Percentiles rank a stretch among this genome's conserved stretches.
Conservation (phyloP, 2,797 vertebrate species). For the Huso huso region DNA sequence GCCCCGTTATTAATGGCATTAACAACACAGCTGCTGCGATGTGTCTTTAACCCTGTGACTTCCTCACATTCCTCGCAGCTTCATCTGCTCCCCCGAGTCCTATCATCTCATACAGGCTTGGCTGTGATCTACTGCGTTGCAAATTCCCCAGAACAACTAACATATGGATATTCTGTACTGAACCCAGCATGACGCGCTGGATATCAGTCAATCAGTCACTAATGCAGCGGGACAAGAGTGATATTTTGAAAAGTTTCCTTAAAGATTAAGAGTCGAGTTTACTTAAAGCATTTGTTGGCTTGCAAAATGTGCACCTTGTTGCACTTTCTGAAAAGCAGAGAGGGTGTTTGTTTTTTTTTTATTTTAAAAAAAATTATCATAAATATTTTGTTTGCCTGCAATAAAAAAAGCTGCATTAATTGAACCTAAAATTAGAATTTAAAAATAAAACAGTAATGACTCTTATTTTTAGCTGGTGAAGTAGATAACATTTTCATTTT, state of each 20-base stretch:
- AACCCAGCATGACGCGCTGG: slow-evolving; percentile 61
- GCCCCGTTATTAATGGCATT: slow-evolving; percentile 44
- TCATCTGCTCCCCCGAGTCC: slow-evolving; percentile 63
- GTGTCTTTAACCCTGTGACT: slow-evolving; percentile 76
- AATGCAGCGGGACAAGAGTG: neutral
- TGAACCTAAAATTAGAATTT: too few relatives aligned
- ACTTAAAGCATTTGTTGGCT: too few relatives aligned
- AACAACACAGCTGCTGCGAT: slow-evolving; percentile 74
- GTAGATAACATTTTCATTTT: slow-evolving; percentile 1
- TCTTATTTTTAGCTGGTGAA: neutral
- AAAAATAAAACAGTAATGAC: slow-evolving; percentile 2
- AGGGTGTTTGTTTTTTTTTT: too few relatives aligned
- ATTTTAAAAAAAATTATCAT: too few relatives aligned
- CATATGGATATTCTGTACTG: slow-evolving; percentile 72
- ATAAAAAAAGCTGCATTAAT: too few relatives aligned
- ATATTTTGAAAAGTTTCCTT: neutral
- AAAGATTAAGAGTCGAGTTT: neutral
- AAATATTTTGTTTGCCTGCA: too few relatives aligned
- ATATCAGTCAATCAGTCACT: slow-evolving; percentile 62
- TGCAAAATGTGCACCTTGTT: too few relatives aligned
- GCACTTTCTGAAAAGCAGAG: too few relatives aligned
- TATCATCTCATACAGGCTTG: slow-evolving; percentile 55
- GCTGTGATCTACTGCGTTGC: slow-evolving; percentile 66
- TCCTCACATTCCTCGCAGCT: slow-evolving; percentile 67
- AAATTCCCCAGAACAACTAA: slow-evolving; percentile 69